A percentile compares a stretch with the other conserved stretches of the same genome.
phyloP scores from a whole-genome alignment of 2,113 vertebrate genomes.

The Serilophus lunatus region DNA sequence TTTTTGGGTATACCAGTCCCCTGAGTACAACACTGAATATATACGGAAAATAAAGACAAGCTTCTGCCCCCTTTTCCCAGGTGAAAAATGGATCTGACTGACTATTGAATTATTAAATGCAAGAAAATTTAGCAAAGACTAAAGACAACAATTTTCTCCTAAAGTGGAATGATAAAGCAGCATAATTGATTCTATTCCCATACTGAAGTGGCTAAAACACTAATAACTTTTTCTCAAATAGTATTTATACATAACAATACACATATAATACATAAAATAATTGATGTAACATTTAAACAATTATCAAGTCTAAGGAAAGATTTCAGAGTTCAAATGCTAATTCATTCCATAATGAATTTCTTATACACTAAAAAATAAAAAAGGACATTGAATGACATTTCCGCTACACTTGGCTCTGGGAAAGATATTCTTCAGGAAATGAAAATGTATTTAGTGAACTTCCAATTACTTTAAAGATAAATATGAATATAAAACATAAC shows the following conservation, averaged over 20 bases:
- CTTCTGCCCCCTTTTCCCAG: background rate
- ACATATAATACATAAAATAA: background rate
- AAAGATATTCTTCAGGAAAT: background rate
- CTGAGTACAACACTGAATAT: conserved; percentile 53
- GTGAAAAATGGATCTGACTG: conserved; percentile 37
- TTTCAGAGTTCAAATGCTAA: background rate
- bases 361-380: background rate
- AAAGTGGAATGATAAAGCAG: background rate
- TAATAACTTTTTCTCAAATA: background rate
- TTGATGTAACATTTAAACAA: background rate
- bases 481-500: background rate
- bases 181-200: background rate
- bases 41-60: conserved; percentile 60
- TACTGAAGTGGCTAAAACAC: background rate
- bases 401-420: background rate
- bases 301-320: background rate
- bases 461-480: background rate
- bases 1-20: conserved; percentile 72
- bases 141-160: conserved; percentile 19
- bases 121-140: conserved; percentile 25
- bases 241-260: background rate
- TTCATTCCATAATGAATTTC: background rate
- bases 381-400: background rate
- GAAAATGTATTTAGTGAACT: background rate
- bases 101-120: conserved; percentile 44